A percentile compares a stretch with the other conserved stretches of the same genome.
Evolutionary conservation across 2,113 vertebrate genomes (phyloP).

Genomic region (Psophia crepitans): DNA sequence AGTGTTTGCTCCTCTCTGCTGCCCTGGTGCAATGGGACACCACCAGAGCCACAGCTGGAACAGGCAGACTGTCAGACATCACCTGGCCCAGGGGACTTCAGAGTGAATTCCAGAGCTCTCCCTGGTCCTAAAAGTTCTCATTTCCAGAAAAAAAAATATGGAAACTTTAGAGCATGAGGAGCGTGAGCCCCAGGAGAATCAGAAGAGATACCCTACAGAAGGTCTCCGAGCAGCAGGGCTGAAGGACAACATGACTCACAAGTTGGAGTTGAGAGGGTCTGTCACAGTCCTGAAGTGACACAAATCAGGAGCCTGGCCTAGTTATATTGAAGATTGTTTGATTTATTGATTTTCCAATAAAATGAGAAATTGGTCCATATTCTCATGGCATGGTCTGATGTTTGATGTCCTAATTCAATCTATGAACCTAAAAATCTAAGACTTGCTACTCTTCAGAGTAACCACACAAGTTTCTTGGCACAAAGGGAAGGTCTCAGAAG

Average conservation of each 20-base stretch:
- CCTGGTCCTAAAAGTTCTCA: neutral
- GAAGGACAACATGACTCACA: neutral
- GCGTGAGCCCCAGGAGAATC: rapidly evolving
- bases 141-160: neutral
- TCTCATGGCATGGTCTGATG: neutral
- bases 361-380: neutral
- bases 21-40: no score
- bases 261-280: neutral
- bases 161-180: neutral
- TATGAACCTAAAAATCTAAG: neutral
- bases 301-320: neutral
- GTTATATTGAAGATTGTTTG: neutral
- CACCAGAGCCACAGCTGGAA: neutral
- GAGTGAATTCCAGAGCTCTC: neutral
- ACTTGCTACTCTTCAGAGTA: neutral
- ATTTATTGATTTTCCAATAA: neutral
- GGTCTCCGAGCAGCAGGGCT: neutral
- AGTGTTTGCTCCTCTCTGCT: neutral
- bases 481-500: neutral
- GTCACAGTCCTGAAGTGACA: neutral
- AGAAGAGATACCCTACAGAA: neutral
- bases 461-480: neutral
- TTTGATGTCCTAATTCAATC: neutral
- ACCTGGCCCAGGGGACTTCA: rapidly evolving
- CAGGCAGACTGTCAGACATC: neutral